Evolutionary conservation across 2,113 vertebrate species (phyloP), one percentile per base, ranked within the genome.

Genomic region (Harpagus bidentatus): DNA sequence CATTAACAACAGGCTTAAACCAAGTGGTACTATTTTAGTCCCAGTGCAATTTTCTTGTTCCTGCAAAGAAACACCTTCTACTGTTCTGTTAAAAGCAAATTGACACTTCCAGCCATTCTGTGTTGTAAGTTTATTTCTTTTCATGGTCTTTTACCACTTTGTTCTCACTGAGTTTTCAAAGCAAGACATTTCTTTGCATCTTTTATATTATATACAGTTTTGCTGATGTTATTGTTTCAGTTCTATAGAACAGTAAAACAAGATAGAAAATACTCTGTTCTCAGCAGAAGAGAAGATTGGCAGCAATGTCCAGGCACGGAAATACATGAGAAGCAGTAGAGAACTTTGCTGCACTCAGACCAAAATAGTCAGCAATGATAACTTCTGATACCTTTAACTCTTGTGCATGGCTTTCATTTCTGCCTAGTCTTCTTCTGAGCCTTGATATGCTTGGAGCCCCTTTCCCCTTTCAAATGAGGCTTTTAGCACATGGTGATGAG

Each of bases 61-160:
- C 79, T 97, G 82, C 86, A 95, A 94, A 73, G 84, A 91, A 97
- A 92, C 62, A 96, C 83, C 88, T 95, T 92, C 91, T 83, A 82
- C 61, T 90, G 21, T 88, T 85, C 73, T 50, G 71, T 55, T 97
- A 88, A 94, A 93, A 67, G 94, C 43, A 94, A 97, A 96, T 77
- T 82, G 80, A 62, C 80, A 89, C 66, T 94, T 62, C 23, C 59
- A 80, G 52, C 11, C 56, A 9, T 76, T 73, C 65, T 90, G 36
- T 66, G 22, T 74, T 43, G 38, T 63, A 79, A 72, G 16, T 45
- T 81, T 93, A 28, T 62, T 74, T 45, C 26, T 90, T 79, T 78
- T 63, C 71, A 53, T 23, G 19, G 2, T 61, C 13, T 78, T 91
- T 72, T 83, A 87, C 4, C 7, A 63, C 34, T 43, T 59, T 25